phyloP scores from a whole-genome alignment of 1,140 invertebrate species.

The Eumaeus atala region DNA sequence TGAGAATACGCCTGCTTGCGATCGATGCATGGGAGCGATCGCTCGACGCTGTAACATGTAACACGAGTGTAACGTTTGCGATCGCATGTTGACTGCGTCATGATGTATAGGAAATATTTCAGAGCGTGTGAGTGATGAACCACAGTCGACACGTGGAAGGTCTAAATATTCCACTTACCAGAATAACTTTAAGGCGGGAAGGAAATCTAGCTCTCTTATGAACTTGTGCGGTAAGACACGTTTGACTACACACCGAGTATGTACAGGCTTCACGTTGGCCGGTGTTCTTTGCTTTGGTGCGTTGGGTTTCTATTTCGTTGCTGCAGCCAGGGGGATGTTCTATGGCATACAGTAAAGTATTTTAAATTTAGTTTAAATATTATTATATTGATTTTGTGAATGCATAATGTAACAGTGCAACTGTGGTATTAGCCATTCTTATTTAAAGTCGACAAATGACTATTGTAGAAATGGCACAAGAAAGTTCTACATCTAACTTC shows the following conservation, averaged over 20 bases:
- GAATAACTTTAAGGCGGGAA: slow-evolving; percentile 84
- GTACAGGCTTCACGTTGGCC: slow-evolving; percentile 48
- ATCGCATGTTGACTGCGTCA: slow-evolving; percentile 38
- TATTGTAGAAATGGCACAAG: too few species aligned
- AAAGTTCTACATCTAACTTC: too few species aligned
- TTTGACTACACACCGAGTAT: slow-evolving; percentile 50
- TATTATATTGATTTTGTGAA: too few species aligned
- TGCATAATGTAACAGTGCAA: too few species aligned
- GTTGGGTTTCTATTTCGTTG: slow-evolving; percentile 56
- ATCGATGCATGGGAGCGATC: slow-evolving; percentile 28
- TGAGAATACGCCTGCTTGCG: slow-evolving; percentile 7
- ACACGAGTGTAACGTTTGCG: slow-evolving; percentile 23
- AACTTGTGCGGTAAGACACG: slow-evolving; percentile 92
- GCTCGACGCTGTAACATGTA: slow-evolving; percentile 21
- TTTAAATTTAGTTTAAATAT: too few species aligned
- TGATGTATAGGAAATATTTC: slow-evolving; percentile 62
- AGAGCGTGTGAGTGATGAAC: slow-evolving; percentile 80
- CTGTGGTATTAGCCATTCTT: too few species aligned
- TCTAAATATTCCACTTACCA: slow-evolving; percentile 88
- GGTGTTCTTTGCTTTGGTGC: slow-evolving; percentile 44
- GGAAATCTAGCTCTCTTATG: slow-evolving; percentile 94
- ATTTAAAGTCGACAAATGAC: too few species aligned
- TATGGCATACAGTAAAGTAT: neutral
- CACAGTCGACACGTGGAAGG: slow-evolving; percentile 84
- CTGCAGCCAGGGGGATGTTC: slow-evolving; percentile 31